phyloP scores from a whole-genome alignment of 1,140 invertebrate species.

The Drosophila eugracilis region DNA sequence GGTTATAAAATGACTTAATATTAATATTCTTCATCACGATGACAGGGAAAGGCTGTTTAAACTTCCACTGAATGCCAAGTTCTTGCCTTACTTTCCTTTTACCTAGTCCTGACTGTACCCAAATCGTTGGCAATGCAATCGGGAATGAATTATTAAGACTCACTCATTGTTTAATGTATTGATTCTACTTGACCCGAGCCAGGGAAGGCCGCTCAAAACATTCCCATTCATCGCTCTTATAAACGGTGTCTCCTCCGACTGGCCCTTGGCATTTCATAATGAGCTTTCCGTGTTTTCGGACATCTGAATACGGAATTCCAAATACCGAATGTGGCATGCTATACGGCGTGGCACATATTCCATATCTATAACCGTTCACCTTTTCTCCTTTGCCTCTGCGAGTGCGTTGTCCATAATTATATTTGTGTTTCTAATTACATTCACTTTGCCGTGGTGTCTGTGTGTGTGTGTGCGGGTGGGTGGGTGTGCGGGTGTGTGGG shows the following conservation, averaged over 20 bases:
- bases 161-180: conserved; percentile 52
- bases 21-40: too few species aligned
- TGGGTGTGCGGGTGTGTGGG: neutral
- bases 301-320: conserved; percentile 27
- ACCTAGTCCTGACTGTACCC: neutral
- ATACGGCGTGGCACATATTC: conserved; percentile 8
- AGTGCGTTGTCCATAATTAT: conserved; percentile 64
- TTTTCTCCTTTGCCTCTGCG: conserved; percentile 26
- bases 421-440: conserved; percentile 81
- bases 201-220: conserved; percentile 31
- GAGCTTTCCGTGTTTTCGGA: conserved; percentile 49
- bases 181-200: conserved; percentile 31
- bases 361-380: conserved; percentile 38
- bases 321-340: conserved; percentile 18
- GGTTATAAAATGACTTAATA: neutral
- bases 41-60: too few species aligned
- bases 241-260: conserved; percentile 40
- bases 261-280: conserved; percentile 51
- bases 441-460: conserved; percentile 25
- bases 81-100: too few species aligned
- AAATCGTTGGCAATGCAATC: conserved; percentile 9
- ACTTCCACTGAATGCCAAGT: neutral
- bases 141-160: conserved; percentile 48
- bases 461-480: neutral
- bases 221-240: conserved; percentile 42